Evolutionary conservation across 2,113 vertebrate species (phyloP).

Genomic region (Passer montanus): DNA sequence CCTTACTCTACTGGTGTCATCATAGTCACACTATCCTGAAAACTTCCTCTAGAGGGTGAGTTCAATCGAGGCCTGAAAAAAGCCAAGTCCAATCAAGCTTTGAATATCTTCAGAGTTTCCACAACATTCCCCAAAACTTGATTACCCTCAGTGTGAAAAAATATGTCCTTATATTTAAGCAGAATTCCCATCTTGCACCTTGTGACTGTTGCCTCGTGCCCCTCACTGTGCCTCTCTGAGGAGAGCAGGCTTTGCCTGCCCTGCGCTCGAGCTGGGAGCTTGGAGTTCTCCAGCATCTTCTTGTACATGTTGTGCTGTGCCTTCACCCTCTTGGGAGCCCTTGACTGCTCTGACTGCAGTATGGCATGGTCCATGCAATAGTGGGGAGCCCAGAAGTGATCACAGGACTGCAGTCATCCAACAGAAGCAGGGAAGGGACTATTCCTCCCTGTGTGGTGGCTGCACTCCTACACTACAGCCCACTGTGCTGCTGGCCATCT

Average conservation of each 20-base stretch:
- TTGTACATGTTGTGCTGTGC: not conserved
- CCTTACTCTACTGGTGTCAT: not conserved
- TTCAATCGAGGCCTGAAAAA: not conserved
- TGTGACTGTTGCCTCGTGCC: not conserved
- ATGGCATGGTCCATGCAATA: no score
- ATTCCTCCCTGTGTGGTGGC: not conserved
- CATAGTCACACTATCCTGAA: not conserved
- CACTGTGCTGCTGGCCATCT: not conserved
- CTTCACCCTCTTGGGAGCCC: not conserved
- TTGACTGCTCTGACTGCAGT: not conserved
- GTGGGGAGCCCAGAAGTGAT: not conserved
- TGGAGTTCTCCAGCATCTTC: not conserved
- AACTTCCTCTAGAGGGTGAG: not conserved
- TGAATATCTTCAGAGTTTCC: not conserved
- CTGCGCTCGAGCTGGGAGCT: rapidly evolving
- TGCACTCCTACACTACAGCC: not conserved
- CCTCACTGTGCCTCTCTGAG: not conserved
- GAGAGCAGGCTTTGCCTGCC: not conserved
- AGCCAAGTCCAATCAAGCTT: not conserved
- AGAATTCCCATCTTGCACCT: not conserved
- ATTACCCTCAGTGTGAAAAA: not conserved
- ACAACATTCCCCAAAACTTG: not conserved
- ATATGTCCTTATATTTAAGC: not conserved
- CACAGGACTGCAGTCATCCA: not conserved
- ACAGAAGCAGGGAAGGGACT: not conserved